These are phyloP conservation scores for Eulemur mongoz DNA, from an alignment of 2,797 vertebrate species.

Conservation along the genomic window DNA sequence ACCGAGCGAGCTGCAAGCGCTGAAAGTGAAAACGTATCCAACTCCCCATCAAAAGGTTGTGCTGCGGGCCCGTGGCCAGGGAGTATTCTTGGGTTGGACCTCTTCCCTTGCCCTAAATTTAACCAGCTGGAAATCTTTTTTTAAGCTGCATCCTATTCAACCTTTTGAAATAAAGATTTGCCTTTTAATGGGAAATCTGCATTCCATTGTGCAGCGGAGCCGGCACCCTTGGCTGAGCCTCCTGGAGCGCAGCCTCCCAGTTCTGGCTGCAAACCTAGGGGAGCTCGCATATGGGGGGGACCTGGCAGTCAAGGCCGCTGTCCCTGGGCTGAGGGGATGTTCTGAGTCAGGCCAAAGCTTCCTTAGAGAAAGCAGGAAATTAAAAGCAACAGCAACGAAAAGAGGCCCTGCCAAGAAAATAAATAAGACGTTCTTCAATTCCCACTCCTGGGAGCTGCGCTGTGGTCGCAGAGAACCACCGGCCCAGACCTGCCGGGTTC, in stretches of 20 bases:
- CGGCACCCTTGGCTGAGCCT: neutral
- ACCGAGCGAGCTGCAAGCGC: neutral
- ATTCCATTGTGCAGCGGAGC: neutral
- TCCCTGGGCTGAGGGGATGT: neutral
- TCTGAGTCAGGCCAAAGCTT: neutral
- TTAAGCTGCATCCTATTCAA: constrained; percentile 53
- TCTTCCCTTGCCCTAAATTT: constrained; percentile 61
- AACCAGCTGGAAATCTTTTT: constrained; percentile 70
- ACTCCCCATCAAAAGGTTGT: neutral
- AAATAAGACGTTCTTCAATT: neutral
- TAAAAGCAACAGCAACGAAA: neutral
- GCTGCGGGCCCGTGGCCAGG: neutral
- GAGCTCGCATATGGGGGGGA: neutral
- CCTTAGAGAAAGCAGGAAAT: constrained; percentile 26
- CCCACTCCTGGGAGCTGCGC: fast-evolving
- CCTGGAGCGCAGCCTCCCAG: neutral
- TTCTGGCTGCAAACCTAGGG: neutral
- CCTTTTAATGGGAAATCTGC: constrained; percentile 53
- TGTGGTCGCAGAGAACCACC: fast-evolving
- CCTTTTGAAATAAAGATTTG: constrained; percentile 64
- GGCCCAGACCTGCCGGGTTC: neutral
- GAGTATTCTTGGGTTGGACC: neutral
- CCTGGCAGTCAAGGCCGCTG: neutral
- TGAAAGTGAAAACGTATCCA: neutral
- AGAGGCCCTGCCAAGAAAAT: neutral